Evolutionary conservation across 2,113 vertebrate genomes (phyloP).

Genomic region (Gymnorhina tibicen): DNA sequence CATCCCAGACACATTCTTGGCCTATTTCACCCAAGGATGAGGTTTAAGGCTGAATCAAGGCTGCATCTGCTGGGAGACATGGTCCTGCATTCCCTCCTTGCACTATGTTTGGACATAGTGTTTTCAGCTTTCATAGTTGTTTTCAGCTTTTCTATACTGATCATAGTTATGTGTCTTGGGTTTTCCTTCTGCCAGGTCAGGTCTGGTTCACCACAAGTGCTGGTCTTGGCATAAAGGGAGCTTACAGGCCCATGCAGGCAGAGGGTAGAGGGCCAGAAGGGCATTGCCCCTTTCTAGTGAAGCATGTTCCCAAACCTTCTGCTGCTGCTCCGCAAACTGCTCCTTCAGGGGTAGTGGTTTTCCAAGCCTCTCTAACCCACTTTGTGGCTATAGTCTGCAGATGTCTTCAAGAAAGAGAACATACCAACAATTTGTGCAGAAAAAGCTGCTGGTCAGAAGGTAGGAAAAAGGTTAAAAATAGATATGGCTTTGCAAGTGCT

Average conservation of each 20-base stretch:
- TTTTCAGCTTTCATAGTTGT: not conserved
- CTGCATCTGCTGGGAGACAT: accelerated
- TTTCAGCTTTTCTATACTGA: not conserved
- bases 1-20: not conserved
- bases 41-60: not conserved
- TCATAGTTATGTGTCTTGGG: not conserved
- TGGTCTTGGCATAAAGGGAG: not conserved
- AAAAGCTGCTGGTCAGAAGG: not conserved
- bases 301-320: not conserved
- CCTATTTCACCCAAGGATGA: not conserved
- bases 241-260: not conserved
- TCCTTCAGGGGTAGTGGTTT: not conserved
- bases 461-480: not conserved
- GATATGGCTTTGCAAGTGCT: not conserved
- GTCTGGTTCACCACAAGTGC: not conserved
- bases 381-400: not conserved
- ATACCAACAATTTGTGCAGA: not conserved
- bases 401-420: not conserved
- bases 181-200: not conserved
- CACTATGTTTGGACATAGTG: not conserved
- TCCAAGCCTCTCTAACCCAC: not conserved
- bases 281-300: not conserved
- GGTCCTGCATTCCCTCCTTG: not conserved
- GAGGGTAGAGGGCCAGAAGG: not conserved
- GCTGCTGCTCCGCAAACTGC: not conserved